phyloP scores from a whole-genome alignment of 37 sponge, comb jelly and placozoan species.

The Ephydatia muelleri region DNA sequence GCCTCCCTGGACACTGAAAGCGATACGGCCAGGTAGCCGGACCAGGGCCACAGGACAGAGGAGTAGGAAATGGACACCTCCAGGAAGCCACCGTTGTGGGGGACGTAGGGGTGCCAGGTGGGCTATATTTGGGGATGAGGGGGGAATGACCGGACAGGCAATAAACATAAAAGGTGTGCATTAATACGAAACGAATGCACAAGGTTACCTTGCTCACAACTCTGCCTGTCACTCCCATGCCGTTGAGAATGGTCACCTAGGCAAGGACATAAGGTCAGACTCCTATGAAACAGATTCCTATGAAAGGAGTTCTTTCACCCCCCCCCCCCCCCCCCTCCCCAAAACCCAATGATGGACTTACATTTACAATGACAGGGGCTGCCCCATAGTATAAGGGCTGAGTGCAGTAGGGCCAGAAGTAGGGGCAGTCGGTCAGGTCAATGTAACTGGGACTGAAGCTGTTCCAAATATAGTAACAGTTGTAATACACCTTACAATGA shows the following conservation, averaged over 20 bases:
- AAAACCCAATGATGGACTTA: slow-evolving; percentile 38
- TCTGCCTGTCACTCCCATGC: slow-evolving; percentile 92
- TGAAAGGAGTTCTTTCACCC: neutral
- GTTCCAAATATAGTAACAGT: neutral
- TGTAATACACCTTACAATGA: neutral
- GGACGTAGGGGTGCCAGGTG: slow-evolving; percentile 83
- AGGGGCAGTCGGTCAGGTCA: slow-evolving; percentile 96
- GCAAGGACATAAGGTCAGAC: neutral
- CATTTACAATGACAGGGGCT: slow-evolving; percentile 90
- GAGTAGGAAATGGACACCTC: slow-evolving; percentile 91
- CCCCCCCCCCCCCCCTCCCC: neutral
- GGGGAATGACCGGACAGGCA: neutral
- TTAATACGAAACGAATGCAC: neutral
- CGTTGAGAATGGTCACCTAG: slow-evolving; percentile 95
- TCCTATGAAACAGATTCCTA: neutral
- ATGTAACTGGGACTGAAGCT: slow-evolving; percentile 89
- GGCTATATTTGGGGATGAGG: slow-evolving; percentile 54
- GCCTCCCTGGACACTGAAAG: slow-evolving; percentile 76
- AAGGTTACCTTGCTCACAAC: slow-evolving; percentile 69
- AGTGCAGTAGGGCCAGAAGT: slow-evolving; percentile 99
- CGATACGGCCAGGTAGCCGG: slow-evolving; percentile 89
- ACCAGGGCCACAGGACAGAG: slow-evolving; percentile 95
- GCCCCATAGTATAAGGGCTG: slow-evolving; percentile 95
- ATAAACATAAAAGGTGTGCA: neutral
- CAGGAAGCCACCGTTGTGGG: slow-evolving; percentile 66